Base-by-base conservation (phyloP, 2,113 vertebrate species). In the Myxocyprinus asiaticus region DNA sequence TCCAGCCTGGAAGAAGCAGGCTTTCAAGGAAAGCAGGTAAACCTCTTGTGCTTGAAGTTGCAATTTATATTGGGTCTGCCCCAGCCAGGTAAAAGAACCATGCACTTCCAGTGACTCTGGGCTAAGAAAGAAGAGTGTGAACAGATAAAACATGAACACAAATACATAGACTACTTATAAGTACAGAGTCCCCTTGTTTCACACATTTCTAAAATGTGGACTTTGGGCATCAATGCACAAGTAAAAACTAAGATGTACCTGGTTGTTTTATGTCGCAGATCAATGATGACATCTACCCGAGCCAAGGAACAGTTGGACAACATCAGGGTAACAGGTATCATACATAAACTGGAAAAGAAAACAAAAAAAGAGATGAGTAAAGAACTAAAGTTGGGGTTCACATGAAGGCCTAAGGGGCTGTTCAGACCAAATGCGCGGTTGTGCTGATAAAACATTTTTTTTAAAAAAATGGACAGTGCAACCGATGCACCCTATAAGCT, bases 231-330 rank as follows among this genome's bases (percentile, higher is more conserved):
- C 9, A 56, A 2, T 8, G 3, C 7, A 47, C 22, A 33, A 33
- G 22, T 33, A 33, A 33, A 3, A 22, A 11, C 50, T 8, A 0
- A 71, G 8, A 7, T 22, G 47, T 92, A 99, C 97, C 96, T 94
- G 86, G 90, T 93, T 75, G 91, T 89, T 94, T 96, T 98, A 86
- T 97, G 95, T 69, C 94, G 89, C 64, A 98, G 87, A 88, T 99
- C 96, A 68, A 98, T 94, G 85, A 96, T 91, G 84, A 98, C 95
- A 67, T 99, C 96, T 53, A 98, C 96, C 50, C 93, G 91, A 82
- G 94, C 94, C 89, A 94, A 85, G 75, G 95, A 96, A 85, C 96
- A 97, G 87, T 99, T 99, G 83, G 96, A 96, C 85, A 99, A 91
- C 15, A 94, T 93, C 78, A 99, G 93, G 45, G 94, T 95, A 59